phyloP scores from a whole-genome alignment of 1,140 invertebrate species.

The Tetranychus urticae region DNA sequence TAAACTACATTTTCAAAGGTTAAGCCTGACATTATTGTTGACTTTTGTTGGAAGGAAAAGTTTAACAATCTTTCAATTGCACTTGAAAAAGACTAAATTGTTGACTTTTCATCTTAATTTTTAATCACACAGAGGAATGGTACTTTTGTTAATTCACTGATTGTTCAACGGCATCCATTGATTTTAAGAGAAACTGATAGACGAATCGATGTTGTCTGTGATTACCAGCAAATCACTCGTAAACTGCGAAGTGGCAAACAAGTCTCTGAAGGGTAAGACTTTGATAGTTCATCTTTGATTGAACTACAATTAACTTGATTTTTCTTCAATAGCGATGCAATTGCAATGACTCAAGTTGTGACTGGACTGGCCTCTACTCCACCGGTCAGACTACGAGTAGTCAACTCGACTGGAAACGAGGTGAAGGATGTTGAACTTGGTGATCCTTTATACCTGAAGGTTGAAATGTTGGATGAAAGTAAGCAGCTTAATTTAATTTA shows the following conservation, averaged over 20 bases:
- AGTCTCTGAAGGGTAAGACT: background rate
- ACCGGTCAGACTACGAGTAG: constrained; percentile 16
- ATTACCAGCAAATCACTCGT: constrained; percentile 9
- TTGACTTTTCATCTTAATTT: too few relatives aligned
- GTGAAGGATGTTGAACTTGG: constrained; percentile 17
- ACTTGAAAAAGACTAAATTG: too few relatives aligned
- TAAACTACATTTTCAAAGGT: too few relatives aligned
- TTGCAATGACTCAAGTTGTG: constrained; percentile 11
- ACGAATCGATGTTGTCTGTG: constrained; percentile 11
- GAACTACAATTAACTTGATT: too few relatives aligned
- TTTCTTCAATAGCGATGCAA: background rate
- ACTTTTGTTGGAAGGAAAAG: too few relatives aligned
- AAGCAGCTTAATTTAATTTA: background rate
- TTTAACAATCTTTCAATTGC: too few relatives aligned
- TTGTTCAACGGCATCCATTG: constrained; percentile 11
- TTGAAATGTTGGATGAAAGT: constrained; percentile 17
- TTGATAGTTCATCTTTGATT: too few relatives aligned
- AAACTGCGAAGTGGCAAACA: constrained; percentile 10
- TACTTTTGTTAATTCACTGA: constrained; percentile 11
- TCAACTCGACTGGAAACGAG: constrained; percentile 14
- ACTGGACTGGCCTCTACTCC: constrained; percentile 18
- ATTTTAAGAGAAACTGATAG: constrained; percentile 9
- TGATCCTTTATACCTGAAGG: constrained; percentile 16
- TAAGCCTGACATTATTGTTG: too few relatives aligned
- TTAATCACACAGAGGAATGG: constrained; percentile 9